Evolutionary conservation across 2,797 vertebrate genomes (phyloP).

Genomic region (Acipenser oxyrinchus): DNA sequence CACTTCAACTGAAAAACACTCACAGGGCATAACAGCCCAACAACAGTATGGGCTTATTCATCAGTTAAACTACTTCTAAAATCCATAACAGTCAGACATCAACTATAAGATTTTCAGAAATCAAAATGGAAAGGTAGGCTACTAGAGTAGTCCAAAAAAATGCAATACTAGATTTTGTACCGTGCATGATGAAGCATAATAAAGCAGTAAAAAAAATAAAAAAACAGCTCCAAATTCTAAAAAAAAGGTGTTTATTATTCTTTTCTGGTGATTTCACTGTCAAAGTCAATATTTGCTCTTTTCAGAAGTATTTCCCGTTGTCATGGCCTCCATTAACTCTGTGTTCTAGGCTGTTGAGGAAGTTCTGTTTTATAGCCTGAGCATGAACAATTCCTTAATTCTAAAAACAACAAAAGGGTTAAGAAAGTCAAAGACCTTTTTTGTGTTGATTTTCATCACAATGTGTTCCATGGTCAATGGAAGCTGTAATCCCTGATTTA

Average conservation of each 20-base stretch:
- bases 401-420: neutral
- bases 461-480: neutral
- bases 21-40: too few relatives aligned
- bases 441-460: neutral
- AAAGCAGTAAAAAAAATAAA: too few relatives aligned
- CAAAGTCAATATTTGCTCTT: conserved; percentile 6
- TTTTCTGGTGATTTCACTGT: neutral
- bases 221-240: too few relatives aligned
- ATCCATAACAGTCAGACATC: too few relatives aligned
- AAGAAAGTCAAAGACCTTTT: neutral
- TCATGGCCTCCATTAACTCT: neutral
- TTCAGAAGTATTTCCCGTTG: neutral
- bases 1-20: too few relatives aligned
- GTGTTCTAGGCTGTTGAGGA: conserved; percentile 1
- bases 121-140: too few relatives aligned
- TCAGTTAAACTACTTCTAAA: too few relatives aligned
- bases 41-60: too few relatives aligned
- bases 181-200: too few relatives aligned
- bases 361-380: neutral
- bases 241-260: neutral
- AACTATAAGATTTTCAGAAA: too few relatives aligned
- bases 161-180: too few relatives aligned
- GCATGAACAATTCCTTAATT: neutral
- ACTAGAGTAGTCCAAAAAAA: too few relatives aligned
- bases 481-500: neutral